These are phyloP conservation scores for Hirtodrosophila histrioides DNA, from an alignment of 2,888 invertebrate genomes.

Conservation along the genomic window DNA sequence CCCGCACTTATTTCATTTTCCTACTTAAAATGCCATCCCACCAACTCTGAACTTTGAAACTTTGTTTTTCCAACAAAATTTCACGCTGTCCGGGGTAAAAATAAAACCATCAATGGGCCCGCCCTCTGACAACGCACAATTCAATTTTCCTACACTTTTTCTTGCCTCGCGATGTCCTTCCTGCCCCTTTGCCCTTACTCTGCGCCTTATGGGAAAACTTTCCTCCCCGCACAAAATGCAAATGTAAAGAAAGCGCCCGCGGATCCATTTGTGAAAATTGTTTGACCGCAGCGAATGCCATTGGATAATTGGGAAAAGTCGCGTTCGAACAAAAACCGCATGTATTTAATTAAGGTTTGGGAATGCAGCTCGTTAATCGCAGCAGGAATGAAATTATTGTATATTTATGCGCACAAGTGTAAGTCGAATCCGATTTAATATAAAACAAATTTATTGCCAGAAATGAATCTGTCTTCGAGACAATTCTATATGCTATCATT, in stretches of 20 bases:
- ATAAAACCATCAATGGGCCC: constrained; percentile 20
- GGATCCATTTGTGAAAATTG: constrained; percentile 35
- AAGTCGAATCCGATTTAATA: no score
- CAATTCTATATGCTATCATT: no score
- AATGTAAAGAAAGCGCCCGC: constrained; percentile 2
- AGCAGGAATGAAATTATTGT: background rate
- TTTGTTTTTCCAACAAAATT: constrained; percentile 27
- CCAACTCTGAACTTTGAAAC: constrained; percentile 42
- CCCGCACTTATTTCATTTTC: constrained; percentile 25
- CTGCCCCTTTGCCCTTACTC: background rate
- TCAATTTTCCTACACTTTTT: constrained; percentile 35
- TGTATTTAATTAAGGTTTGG: constrained; percentile 25
- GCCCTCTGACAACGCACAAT: constrained; percentile 10
- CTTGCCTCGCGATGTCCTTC: background rate
- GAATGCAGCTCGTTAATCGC: constrained; percentile 1
- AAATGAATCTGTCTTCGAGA: no score
- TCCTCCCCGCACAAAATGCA: background rate
- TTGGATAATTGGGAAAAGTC: constrained; percentile 27
- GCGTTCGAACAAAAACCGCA: background rate
- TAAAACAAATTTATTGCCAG: no score
- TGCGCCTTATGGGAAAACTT: background rate
- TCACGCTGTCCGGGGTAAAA: background rate
- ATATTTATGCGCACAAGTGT: background rate
- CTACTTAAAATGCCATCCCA: constrained; percentile 18
- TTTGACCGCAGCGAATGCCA: constrained; percentile 27